Evolutionary conservation across 1,140 invertebrate species (phyloP).

Genomic region (Whitmania pigra): DNA sequence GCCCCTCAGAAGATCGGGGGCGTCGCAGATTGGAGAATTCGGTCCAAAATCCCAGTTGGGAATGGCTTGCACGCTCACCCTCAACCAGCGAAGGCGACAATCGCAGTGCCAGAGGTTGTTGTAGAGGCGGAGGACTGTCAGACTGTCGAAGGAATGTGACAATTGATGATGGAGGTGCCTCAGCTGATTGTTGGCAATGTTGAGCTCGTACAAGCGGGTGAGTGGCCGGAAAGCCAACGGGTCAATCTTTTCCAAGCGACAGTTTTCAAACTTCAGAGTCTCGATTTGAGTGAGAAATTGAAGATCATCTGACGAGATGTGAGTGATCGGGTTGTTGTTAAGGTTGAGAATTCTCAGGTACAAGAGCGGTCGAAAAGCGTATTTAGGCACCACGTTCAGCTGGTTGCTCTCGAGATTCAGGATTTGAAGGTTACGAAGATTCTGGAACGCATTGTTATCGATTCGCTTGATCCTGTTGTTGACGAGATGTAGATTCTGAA

Average conservation of each 20-base stretch:
- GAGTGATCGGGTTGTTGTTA: conserved; percentile 30
- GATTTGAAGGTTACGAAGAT: conserved; percentile 28
- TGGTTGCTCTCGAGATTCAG: conserved; percentile 35
- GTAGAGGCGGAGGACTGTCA: conserved; percentile 29
- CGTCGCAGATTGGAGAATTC: conserved; percentile 19
- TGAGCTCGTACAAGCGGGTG: conserved; percentile 19
- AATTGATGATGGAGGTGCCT: conserved; percentile 22
- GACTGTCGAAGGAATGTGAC: not conserved
- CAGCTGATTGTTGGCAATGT: conserved; percentile 33
- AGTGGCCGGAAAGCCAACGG: conserved; percentile 17
- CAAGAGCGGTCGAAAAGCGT: conserved; percentile 26
- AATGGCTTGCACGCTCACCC: not conserved
- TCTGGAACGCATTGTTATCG: conserved; percentile 29
- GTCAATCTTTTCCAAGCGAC: conserved; percentile 19
- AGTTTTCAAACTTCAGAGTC: conserved; percentile 27
- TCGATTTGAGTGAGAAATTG: conserved; percentile 28
- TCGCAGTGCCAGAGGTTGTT: conserved; percentile 37
- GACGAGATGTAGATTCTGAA: conserved; percentile 31
- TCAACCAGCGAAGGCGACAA: conserved; percentile 33
- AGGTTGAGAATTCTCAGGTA: conserved; percentile 29
- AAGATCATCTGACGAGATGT: conserved; percentile 30
- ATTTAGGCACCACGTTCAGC: conserved; percentile 28
- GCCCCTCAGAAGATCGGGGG: conserved; percentile 15
- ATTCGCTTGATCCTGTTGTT: conserved; percentile 32
- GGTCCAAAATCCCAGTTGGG: conserved; percentile 24